These are phyloP conservation scores for Connochaetes taurinus DNA, from an alignment of 2,113 vertebrate genomes.

Conservation along the genomic window DNA sequence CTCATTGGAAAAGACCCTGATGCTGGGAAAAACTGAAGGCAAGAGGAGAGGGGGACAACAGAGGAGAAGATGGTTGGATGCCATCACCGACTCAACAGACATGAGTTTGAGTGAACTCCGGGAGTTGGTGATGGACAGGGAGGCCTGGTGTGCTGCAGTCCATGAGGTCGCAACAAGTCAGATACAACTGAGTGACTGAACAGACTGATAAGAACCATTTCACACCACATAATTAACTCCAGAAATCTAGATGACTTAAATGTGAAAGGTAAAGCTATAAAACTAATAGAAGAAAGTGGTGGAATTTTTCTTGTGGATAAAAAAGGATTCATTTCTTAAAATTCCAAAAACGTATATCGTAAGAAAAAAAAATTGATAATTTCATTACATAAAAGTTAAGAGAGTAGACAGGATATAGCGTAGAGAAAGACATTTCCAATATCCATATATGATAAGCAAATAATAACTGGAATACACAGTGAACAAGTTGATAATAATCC, in stretches of 20 bases:
- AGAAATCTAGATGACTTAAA: background rate
- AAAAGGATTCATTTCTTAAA: background rate
- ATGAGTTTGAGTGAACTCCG: background rate
- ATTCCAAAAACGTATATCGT: background rate
- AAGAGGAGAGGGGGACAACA: background rate
- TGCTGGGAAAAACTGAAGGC: background rate
- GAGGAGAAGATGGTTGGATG: background rate
- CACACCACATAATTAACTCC: background rate
- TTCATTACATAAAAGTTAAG: constrained; percentile 2
- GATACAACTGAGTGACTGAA: background rate
- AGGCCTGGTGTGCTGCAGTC: background rate
- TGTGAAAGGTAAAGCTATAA: background rate
- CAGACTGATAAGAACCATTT: background rate
- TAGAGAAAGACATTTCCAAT: background rate
- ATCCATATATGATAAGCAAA: background rate
- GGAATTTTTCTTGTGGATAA: background rate
- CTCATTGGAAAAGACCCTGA: background rate
- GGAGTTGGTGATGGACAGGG: background rate
- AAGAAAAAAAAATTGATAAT: background rate
- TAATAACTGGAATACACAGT: background rate
- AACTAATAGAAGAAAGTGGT: background rate
- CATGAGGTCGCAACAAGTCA: rapidly evolving
- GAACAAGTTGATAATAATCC: background rate
- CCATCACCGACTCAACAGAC: background rate
- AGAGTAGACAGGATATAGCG: background rate